These are phyloP conservation scores for Athetis lepigone DNA, from an alignment of 2,888 invertebrate species.

Conservation along the genomic window DNA sequence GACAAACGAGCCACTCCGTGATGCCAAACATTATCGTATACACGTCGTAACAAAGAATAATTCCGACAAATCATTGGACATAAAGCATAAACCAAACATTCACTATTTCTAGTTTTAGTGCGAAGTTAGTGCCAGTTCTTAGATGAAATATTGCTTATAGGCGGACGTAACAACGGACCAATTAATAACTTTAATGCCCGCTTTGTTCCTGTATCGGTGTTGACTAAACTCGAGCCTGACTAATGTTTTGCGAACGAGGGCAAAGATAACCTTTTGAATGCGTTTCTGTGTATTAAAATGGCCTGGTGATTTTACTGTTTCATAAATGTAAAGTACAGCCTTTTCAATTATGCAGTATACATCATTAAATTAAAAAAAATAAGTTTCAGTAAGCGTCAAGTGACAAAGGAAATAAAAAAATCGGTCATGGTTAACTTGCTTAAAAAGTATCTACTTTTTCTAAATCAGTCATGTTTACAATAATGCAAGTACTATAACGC, in stretches of 20 bases:
- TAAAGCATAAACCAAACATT: conserved; percentile 65
- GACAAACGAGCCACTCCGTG: not conserved
- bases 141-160: conserved; percentile 71
- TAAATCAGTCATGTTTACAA: no score
- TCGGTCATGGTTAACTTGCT: no score
- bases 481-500: no score
- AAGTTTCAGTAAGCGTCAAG: no score
- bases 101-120: conserved; percentile 63
- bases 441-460: no score
- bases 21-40: conserved; percentile 51
- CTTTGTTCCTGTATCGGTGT: conserved; percentile 49
- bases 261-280: no score
- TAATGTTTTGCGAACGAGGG: conserved; percentile 9
- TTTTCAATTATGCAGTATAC: no score
- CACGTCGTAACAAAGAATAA: conserved; percentile 61
- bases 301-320: no score
- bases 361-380: no score
- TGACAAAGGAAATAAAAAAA: no score
- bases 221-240: conserved; percentile 56
- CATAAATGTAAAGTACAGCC: no score
- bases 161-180: conserved; percentile 64
- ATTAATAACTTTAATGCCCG: conserved; percentile 66
- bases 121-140: conserved; percentile 62
- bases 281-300: no score
- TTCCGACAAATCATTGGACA: conserved; percentile 63